Percentiles rank a stretch among this genome's conserved stretches.
Evolutionary conservation across 2,888 invertebrate genomes (phyloP).

Genomic region (Habrosyne pyritoides): DNA sequence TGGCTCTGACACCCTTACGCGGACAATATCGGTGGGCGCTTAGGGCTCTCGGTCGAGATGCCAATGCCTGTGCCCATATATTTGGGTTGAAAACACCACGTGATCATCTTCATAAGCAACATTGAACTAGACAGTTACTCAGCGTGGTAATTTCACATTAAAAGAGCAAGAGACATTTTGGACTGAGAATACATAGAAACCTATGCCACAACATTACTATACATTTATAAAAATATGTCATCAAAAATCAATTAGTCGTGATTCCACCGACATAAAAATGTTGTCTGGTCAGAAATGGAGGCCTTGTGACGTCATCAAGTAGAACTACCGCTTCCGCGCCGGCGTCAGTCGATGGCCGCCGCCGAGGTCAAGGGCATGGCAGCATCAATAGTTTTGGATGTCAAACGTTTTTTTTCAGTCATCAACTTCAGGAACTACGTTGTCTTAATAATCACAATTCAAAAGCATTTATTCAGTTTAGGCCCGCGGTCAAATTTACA

Average conservation of each 20-base stretch:
- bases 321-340: background rate
- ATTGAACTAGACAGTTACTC: no score
- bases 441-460: no score
- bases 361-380: background rate
- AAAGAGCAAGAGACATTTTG: background rate
- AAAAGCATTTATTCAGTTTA: no score
- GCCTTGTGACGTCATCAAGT: background rate
- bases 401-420: background rate
- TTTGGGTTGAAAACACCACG: no score
- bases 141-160: no score
- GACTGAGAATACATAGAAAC: background rate
- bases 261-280: background rate
- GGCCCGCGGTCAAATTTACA: no score
- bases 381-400: background rate
- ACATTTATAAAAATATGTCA: background rate
- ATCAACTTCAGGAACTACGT: background rate
- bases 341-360: background rate
- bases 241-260: background rate
- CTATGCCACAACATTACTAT: background rate
- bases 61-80: no score
- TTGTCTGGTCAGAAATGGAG: background rate
- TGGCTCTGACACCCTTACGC: no score
- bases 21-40: no score
- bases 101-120: no score
- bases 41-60: no score